These are phyloP conservation scores for Bettongia penicillata DNA, from an alignment of 2,113 vertebrate species.

Conservation along the genomic window DNA sequence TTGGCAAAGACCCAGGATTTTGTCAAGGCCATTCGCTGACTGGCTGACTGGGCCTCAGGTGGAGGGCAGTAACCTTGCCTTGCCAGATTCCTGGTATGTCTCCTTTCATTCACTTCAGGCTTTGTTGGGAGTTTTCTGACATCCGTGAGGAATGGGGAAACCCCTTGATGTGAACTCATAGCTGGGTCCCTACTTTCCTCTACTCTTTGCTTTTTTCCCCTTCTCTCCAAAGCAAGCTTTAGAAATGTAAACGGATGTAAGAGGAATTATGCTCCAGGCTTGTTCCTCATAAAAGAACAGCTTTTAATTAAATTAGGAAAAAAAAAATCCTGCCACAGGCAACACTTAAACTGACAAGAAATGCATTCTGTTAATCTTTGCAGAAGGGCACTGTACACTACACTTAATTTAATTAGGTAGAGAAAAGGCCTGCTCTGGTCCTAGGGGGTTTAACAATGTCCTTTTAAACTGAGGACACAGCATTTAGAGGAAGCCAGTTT, in stretches of 20 bases:
- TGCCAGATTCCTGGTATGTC: background rate
- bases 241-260: slow-evolving; percentile 72
- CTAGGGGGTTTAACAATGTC: slow-evolving; percentile 74
- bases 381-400: slow-evolving; percentile 70
- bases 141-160: background rate
- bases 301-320: slow-evolving; percentile 80
- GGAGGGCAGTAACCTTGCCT: background rate
- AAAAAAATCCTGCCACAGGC: slow-evolving; percentile 73
- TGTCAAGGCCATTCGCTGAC: background rate
- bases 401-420: slow-evolving; percentile 81
- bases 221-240: slow-evolving; percentile 59
- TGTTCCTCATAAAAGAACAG: slow-evolving; percentile 79
- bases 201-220: slow-evolving; percentile 24
- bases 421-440: slow-evolving; percentile 71
- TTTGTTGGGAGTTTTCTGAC: background rate
- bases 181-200: background rate
- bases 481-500: slow-evolving; percentile 76
- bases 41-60: background rate
- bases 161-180: rapidly evolving
- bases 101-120: background rate
- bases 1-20: slow-evolving; percentile 25
- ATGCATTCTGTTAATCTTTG: slow-evolving; percentile 75
- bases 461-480: slow-evolving; percentile 78
- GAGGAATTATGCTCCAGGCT: slow-evolving; percentile 75
- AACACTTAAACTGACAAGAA: slow-evolving; percentile 78